Conservation (phyloP, 2,797 vertebrate species). For the Echiichthys vipera region DNA sequence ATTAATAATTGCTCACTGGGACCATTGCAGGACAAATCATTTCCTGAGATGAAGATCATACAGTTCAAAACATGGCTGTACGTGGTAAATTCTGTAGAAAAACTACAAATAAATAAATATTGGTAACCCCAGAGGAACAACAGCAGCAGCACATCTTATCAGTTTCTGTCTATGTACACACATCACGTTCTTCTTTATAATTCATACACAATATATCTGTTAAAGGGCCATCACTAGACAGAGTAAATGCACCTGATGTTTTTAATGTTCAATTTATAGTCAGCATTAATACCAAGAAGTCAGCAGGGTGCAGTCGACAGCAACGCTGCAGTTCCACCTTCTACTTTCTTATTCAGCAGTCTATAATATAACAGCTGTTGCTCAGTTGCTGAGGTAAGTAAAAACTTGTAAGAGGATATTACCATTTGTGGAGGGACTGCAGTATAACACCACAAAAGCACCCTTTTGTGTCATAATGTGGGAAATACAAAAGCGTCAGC, state of each 20-base stretch:
- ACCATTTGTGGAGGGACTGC: neutral
- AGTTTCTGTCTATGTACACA: neutral
- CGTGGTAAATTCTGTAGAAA: neutral
- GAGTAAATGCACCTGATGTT: too few species aligned
- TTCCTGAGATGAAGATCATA: neutral
- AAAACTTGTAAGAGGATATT: conserved; percentile 16
- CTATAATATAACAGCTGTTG: neutral
- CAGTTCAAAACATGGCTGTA: neutral
- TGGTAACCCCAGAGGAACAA: neutral
- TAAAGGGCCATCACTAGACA: neutral
- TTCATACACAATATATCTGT: neutral
- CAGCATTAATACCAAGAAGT: neutral
- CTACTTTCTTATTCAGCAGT: conserved; percentile 13
- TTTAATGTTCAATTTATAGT: neutral
- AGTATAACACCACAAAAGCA: conserved; percentile 1
- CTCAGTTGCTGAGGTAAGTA: conserved; percentile 33
- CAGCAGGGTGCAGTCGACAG: neutral
- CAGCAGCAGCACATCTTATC: too few species aligned
- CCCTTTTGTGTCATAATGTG: conserved; percentile 32
- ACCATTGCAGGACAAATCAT: neutral
- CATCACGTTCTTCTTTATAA: neutral
- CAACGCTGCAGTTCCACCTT: conserved; percentile 8
- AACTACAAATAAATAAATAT: neutral
- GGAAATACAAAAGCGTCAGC: conserved; percentile 10
- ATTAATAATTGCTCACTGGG: neutral